phyloP scores from a whole-genome alignment of 2,113 vertebrate genomes.

The Panthera tigris region DNA sequence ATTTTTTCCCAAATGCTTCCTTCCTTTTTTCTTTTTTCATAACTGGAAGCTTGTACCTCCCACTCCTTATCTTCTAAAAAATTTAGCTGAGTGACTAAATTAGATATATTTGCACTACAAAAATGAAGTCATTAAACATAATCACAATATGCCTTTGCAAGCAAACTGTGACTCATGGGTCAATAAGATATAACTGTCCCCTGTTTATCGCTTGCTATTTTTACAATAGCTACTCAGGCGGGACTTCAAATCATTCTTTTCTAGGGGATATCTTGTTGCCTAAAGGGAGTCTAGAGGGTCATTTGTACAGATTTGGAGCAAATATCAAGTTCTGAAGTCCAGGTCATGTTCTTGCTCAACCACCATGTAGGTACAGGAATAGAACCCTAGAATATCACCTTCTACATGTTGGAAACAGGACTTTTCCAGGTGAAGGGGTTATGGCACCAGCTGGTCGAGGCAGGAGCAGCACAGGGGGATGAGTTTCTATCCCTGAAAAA shows the following conservation, averaged over 20 bases:
- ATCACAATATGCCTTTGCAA: background rate
- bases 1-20: background rate
- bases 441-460: background rate
- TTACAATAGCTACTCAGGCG: background rate
- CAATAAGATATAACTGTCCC: background rate
- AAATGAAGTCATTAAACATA: slow-evolving; percentile 21
- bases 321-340: background rate
- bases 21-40: background rate
- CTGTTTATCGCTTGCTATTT: background rate
- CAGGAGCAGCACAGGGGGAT: background rate
- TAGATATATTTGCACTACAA: background rate
- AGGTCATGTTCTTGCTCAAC: background rate
- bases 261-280: background rate
- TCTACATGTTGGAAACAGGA: background rate
- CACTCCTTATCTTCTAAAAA: background rate
- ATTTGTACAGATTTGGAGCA: background rate
- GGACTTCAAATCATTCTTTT: slow-evolving; percentile 13
- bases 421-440: background rate
- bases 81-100: slow-evolving; percentile 17
- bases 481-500: background rate
- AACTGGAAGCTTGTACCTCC: background rate
- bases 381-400: background rate
- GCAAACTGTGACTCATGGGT: background rate
- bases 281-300: background rate
- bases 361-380: background rate